Conservation (phyloP, 2,888 invertebrate species). For the Nephrotoma appendiculata region DNA sequence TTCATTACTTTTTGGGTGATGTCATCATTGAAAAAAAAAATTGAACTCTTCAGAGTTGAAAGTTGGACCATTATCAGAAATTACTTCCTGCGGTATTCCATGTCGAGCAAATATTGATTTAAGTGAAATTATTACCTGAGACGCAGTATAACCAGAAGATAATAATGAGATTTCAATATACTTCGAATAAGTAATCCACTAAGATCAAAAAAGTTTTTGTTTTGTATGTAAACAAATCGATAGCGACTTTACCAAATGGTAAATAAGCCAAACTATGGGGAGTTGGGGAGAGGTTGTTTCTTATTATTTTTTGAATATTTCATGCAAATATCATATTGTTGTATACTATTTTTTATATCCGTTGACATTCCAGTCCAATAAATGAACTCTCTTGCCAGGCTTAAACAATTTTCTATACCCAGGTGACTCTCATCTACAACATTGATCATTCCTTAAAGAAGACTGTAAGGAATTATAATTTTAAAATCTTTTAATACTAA, state of each 20-base stretch:
- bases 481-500: neutral
- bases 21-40: constrained; percentile 10
- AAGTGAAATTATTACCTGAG: constrained; percentile 8
- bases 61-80: constrained; percentile 8
- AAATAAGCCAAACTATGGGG: neutral
- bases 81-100: too few relatives aligned
- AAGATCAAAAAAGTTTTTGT: neutral
- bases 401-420: too few relatives aligned
- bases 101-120: constrained; percentile 14
- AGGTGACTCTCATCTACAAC: too few relatives aligned
- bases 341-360: neutral
- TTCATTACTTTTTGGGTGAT: constrained; percentile 13
- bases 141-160: constrained; percentile 7
- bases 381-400: too few relatives aligned
- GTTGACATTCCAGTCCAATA: neutral
- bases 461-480: neutral
- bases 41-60: constrained; percentile 11
- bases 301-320: neutral
- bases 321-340: neutral
- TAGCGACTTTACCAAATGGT: neutral
- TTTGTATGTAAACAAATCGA: neutral
- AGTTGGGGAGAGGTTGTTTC: neutral
- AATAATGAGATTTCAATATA: constrained; percentile 12
- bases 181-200: constrained; percentile 8
- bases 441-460: neutral